Conservation (phyloP, 2,113 vertebrate genomes). For the Grallaria varia region DNA sequence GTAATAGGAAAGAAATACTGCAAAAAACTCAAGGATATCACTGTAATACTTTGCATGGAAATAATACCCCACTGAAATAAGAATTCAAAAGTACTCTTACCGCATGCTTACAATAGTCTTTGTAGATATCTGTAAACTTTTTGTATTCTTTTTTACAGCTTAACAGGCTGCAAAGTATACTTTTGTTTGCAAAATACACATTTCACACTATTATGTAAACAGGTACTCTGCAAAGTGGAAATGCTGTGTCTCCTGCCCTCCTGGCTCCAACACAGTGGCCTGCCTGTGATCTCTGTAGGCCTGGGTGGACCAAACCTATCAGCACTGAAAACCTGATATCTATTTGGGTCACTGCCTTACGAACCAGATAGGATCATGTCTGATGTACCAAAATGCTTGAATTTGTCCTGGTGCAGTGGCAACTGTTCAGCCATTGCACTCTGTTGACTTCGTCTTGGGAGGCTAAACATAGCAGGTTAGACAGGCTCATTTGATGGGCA, state of each 20-base stretch:
- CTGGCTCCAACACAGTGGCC: rapidly evolving
- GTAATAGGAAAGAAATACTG: background rate
- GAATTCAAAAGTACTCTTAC: background rate
- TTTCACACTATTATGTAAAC: background rate
- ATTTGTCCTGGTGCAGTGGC: background rate
- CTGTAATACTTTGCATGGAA: background rate
- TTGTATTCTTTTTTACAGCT: background rate
- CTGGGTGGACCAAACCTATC: background rate
- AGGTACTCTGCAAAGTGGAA: background rate
- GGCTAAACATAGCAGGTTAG: background rate
- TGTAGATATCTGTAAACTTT: background rate
- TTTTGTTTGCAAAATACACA: background rate
- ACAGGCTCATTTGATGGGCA: background rate
- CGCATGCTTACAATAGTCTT: background rate
- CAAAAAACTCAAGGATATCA: background rate
- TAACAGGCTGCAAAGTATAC: background rate
- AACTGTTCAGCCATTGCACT: background rate
- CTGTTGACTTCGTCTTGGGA: background rate
- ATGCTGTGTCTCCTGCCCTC: background rate
- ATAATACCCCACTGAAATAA: background rate
- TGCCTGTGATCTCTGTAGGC: background rate
- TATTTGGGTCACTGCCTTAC: background rate
- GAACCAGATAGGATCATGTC: background rate
- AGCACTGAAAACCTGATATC: rapidly evolving
- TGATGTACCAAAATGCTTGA: background rate